Conservation (phyloP, 2,888 invertebrate species). For the Diploptera punctata region DNA sequence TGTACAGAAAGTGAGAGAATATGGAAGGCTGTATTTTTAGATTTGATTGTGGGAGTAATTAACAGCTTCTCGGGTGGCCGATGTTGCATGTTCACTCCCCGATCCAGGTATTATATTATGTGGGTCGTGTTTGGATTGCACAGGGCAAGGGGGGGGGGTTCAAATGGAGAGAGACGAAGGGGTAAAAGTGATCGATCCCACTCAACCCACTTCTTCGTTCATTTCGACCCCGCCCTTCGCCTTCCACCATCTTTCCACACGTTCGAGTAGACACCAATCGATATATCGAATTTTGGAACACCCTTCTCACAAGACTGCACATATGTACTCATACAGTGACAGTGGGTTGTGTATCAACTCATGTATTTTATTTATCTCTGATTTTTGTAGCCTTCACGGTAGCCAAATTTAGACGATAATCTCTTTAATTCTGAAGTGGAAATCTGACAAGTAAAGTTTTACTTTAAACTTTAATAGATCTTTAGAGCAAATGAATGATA, state of each 20-base stretch:
- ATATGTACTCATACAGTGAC: neutral
- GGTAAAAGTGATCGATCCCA: constrained; percentile 4
- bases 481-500: too few relatives aligned
- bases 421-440: too few relatives aligned
- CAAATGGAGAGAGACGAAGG: too few relatives aligned
- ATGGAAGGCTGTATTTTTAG: too few relatives aligned
- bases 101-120: constrained; percentile 4
- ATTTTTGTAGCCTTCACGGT: too few relatives aligned
- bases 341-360: too few relatives aligned
- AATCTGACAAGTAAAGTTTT: too few relatives aligned
- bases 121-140: constrained; percentile 21
- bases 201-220: constrained; percentile 21
- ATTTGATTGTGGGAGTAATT: too few relatives aligned
- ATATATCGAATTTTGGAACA: constrained; percentile 11
- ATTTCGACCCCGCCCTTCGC: constrained; percentile 18
- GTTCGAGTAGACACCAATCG: constrained; percentile 12
- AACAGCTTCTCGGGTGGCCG: neutral
- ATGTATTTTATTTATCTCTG: too few relatives aligned
- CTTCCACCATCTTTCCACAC: constrained; percentile 6
- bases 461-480: too few relatives aligned
- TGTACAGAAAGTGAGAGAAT: too few relatives aligned
- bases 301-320: neutral
- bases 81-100: neutral
- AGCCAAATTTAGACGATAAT: too few relatives aligned
- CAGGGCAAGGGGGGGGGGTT: neutral